phyloP scores from a whole-genome alignment of 2,797 vertebrate species.

The Chloroceryle inda region DNA sequence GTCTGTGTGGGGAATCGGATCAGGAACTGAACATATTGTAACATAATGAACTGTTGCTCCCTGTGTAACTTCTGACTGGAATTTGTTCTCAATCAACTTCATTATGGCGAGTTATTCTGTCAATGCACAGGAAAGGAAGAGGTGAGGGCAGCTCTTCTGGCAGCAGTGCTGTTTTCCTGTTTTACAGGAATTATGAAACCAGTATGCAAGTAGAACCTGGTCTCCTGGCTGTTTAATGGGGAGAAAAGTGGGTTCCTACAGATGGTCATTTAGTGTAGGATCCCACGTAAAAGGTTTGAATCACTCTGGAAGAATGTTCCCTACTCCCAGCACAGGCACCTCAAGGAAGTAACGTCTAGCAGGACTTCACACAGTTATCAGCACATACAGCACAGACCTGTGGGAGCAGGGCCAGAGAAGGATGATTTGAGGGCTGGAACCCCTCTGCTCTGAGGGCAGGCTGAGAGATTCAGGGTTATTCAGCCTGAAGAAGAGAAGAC shows the following conservation, averaged over 20 bases:
- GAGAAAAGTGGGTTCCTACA: not conserved
- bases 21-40: not conserved
- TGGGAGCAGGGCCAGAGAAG: too few relatives aligned
- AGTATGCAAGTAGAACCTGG: not conserved
- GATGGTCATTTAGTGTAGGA: not conserved
- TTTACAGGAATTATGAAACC: not conserved
- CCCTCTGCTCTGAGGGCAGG: too few relatives aligned
- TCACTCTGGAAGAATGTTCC: not conserved
- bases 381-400: too few relatives aligned
- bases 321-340: not conserved
- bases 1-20: fast-evolving
- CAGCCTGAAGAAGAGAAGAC: too few relatives aligned
- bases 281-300: not conserved
- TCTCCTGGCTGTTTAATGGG: not conserved
- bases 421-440: too few relatives aligned
- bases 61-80: not conserved
- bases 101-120: not conserved
- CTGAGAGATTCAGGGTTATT: too few relatives aligned
- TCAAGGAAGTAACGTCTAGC: too few relatives aligned
- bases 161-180: not conserved
- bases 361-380: too few relatives aligned
- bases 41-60: not conserved
- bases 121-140: not conserved
- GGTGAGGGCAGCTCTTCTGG: not conserved
- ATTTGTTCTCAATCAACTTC: fast-evolving